phyloP scores from a whole-genome alignment of 2,797 vertebrate species.

The Sphenopsis melanotis region DNA sequence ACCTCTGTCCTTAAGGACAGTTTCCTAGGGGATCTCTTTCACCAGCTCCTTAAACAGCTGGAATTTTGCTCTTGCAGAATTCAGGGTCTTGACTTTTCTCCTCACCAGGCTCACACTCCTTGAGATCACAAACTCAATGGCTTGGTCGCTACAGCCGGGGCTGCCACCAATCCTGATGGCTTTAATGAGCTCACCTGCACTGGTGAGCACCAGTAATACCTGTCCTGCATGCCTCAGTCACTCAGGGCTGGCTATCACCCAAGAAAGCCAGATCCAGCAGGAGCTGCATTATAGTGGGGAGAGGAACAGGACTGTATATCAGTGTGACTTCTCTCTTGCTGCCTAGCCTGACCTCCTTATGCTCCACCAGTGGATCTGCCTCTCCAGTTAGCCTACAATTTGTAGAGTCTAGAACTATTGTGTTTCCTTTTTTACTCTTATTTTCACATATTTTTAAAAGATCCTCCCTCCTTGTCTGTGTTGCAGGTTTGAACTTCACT shows the following conservation, averaged over 20 bases:
- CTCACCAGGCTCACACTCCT: not conserved
- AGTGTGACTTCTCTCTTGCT: accelerated
- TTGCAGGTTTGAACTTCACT: not conserved
- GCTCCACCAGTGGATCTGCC: not conserved
- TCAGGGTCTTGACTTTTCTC: not conserved
- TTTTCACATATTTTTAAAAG: not conserved
- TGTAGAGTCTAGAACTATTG: not conserved
- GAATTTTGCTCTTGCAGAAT: not conserved
- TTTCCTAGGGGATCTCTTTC: not conserved
- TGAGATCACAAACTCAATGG: not conserved
- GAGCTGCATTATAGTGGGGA: not conserved
- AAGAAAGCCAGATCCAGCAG: not conserved
- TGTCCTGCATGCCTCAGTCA: not conserved
- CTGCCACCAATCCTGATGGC: not conserved
- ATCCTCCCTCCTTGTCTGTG: not conserved
- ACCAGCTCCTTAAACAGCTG: not conserved
- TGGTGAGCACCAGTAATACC: not conserved
- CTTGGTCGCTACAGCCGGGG: accelerated
- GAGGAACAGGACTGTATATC: not conserved
- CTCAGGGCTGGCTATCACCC: not conserved
- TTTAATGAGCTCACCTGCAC: not conserved
- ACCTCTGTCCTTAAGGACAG: not conserved
- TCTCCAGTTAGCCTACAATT: not conserved
- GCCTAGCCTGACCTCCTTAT: not conserved
- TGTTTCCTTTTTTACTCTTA: not conserved